Conservation (phyloP, 2,888 invertebrate species). For the Drosophila kanekoi region DNA sequence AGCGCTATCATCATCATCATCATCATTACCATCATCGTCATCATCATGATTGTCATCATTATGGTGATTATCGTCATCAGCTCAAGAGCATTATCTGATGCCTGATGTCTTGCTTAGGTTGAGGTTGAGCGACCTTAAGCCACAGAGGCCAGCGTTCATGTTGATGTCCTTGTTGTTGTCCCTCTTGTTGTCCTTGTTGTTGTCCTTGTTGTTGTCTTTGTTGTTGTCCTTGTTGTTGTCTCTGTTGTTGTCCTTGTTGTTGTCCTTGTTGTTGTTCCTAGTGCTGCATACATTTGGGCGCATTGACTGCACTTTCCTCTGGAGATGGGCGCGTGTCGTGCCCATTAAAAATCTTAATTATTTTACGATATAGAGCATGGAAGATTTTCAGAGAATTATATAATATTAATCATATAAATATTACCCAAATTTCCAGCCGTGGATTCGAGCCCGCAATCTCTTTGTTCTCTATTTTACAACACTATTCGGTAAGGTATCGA, state of each 20-base stretch:
- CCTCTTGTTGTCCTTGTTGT: constrained; percentile 8
- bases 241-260: constrained; percentile 9
- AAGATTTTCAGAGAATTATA: too few species aligned
- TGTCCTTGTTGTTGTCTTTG: constrained; percentile 11
- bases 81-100: constrained; percentile 46
- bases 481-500: too few species aligned
- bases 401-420: too few species aligned
- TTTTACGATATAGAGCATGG: too few species aligned
- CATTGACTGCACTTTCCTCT: constrained; percentile 29
- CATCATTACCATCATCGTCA: constrained; percentile 30
- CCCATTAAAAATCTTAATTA: background rate
- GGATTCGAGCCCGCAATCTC: too few species aligned
- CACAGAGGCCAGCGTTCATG: constrained; percentile 35
- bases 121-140: constrained; percentile 57
- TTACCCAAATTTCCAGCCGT: too few species aligned
- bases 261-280: constrained; percentile 9
- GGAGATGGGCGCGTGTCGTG: constrained; percentile 4
- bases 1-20: constrained; percentile 4
- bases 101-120: constrained; percentile 54
- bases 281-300: constrained; percentile 44
- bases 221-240: constrained; percentile 8
- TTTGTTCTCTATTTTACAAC: too few species aligned
- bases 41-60: constrained; percentile 33
- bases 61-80: constrained; percentile 12
- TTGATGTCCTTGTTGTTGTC: constrained; percentile 29